Conservation (phyloP, 2,888 invertebrate genomes). For the Leptothorax acervorum region DNA sequence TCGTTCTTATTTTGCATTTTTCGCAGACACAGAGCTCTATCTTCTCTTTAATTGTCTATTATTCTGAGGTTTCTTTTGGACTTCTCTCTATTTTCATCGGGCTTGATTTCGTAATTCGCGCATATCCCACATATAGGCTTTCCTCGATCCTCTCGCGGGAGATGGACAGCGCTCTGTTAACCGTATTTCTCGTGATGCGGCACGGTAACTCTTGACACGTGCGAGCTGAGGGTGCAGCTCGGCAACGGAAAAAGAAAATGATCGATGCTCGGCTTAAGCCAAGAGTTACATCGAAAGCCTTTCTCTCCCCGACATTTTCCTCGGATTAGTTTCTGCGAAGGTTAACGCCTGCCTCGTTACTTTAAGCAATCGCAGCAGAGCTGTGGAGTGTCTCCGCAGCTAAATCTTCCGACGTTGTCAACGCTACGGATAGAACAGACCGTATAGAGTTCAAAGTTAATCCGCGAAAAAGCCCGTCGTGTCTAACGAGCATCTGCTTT, state of each 20-base stretch:
- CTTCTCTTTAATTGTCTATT: background rate
- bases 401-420: conserved; percentile 47
- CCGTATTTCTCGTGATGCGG: conserved; percentile 43
- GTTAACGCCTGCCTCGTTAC: conserved; percentile 56
- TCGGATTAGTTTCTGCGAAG: conserved; percentile 55
- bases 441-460: conserved; percentile 30
- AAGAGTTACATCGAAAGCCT: conserved; percentile 82
- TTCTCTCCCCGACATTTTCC: conserved; percentile 65
- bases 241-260: conserved; percentile 65
- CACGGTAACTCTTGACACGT: conserved; percentile 44
- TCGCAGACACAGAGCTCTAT: background rate
- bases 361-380: conserved; percentile 47
- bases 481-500: conserved; percentile 7
- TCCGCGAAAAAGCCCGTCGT: conserved; percentile 28
- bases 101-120: background rate
- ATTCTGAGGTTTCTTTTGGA: background rate
- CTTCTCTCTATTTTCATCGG: background rate
- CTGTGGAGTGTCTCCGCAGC: conserved; percentile 38
- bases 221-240: conserved; percentile 19
- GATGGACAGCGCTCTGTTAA: conserved; percentile 46
- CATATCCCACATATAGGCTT: background rate
- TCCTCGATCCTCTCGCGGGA: background rate
- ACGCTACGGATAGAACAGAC: background rate
- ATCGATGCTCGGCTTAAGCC: conserved; percentile 77
- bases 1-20: background rate